Conservation (phyloP, 2,113 vertebrate genomes). For the Campylomormyrus numenius region DNA sequence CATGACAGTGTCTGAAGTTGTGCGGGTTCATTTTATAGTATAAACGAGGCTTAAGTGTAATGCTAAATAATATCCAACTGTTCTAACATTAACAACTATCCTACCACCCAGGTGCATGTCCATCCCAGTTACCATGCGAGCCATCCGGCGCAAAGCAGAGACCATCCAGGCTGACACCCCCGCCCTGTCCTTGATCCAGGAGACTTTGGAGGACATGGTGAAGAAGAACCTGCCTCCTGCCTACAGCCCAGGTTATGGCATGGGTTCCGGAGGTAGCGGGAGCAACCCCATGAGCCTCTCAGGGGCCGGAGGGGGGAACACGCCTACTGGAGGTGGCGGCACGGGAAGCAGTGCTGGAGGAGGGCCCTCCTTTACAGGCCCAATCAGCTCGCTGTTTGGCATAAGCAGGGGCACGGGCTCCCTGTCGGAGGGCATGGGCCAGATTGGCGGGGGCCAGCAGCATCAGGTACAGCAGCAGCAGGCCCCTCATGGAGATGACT, state of each 20-base stretch:
- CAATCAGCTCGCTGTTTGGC: slow-evolving; percentile 80
- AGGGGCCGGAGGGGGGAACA: slow-evolving; percentile 78
- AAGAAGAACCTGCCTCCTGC: slow-evolving; percentile 93
- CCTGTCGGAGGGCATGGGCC: slow-evolving; percentile 48
- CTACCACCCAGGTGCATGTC: slow-evolving; percentile 81
- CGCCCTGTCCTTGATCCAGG: slow-evolving; percentile 89
- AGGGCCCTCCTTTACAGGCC: slow-evolving; percentile 56
- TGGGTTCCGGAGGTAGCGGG: slow-evolving; percentile 70
- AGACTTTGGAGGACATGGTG: slow-evolving; percentile 96
- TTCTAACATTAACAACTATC: not conserved
- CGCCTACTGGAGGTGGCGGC: slow-evolving; percentile 74
- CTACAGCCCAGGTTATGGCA: slow-evolving; percentile 89
- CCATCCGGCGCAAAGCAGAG: slow-evolving; percentile 94
- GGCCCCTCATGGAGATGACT: slow-evolving; percentile 81
- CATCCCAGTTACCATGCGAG: slow-evolving; percentile 96
- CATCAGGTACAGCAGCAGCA: slow-evolving; percentile 64
- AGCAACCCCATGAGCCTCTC: slow-evolving; percentile 63
- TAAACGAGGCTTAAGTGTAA: not conserved
- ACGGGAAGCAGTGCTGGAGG: slow-evolving; percentile 25
- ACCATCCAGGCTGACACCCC: slow-evolving; percentile 97
- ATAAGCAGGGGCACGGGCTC: slow-evolving; percentile 59
- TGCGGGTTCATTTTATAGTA: not conserved
- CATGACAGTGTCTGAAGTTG: not conserved
- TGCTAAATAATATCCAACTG: not conserved
- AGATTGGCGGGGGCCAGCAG: slow-evolving; percentile 40